phyloP scores from a whole-genome alignment of 2,888 invertebrate genomes.

The Drosophila stalkeri region DNA sequence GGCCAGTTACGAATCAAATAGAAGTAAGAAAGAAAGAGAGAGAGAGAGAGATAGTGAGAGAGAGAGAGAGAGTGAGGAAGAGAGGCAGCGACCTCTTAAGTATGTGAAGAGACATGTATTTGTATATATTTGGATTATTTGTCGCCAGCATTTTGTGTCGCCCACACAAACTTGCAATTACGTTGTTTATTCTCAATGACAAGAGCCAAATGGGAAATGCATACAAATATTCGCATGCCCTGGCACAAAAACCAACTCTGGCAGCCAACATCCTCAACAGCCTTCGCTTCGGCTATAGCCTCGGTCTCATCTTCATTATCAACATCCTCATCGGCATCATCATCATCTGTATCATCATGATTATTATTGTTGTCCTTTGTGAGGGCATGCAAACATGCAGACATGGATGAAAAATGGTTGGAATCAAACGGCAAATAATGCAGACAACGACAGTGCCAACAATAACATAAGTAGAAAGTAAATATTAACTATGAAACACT shows the following conservation, averaged over 20 bases:
- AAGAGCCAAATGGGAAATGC: slow-evolving; percentile 74
- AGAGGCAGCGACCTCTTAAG: slow-evolving; percentile 6
- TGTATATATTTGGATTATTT: slow-evolving; percentile 67
- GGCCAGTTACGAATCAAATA: slow-evolving; percentile 28
- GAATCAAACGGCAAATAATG: slow-evolving; percentile 78
- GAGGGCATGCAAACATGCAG: slow-evolving; percentile 76
- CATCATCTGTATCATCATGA: slow-evolving; percentile 4
- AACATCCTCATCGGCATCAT: slow-evolving; percentile 2
- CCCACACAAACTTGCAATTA: slow-evolving; percentile 81
- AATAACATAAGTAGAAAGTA: slow-evolving; percentile 59
- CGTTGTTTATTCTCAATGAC: slow-evolving; percentile 79
- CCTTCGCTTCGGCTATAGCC: neutral
- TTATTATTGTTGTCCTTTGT: slow-evolving; percentile 68
- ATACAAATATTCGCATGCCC: slow-evolving; percentile 49
- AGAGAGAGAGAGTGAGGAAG: neutral
- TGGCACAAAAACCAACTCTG: slow-evolving; percentile 52
- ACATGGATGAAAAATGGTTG: slow-evolving; percentile 71
- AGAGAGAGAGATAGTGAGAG: neutral
- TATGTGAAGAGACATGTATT: slow-evolving; percentile 2
- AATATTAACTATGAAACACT: slow-evolving; percentile 35
- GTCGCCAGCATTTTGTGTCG: slow-evolving; percentile 75
- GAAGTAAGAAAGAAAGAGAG: neutral
- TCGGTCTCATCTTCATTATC: slow-evolving; percentile 18
- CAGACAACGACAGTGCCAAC: slow-evolving; percentile 71
- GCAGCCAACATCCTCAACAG: slow-evolving; percentile 21